Base-by-base conservation (phyloP, 2,113 vertebrate species). In the Hymenochirus boettgeri region DNA sequence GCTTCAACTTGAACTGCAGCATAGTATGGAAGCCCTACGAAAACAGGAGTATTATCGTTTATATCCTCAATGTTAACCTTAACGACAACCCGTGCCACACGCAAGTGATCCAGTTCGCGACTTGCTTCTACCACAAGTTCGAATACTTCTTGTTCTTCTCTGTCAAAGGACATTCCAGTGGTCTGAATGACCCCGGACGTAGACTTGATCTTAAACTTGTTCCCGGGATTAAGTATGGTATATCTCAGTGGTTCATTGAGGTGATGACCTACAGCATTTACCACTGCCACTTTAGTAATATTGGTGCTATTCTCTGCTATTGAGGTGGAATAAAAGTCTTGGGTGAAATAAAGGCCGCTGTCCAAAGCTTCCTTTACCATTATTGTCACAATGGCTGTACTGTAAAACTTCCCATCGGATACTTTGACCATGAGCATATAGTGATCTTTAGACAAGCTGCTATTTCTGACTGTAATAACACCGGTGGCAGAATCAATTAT, bases 111-210 rank as follows among this genome's bases (percentile, higher is more conserved):
- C 1, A 93, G 82, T 60, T 96, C 93, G 21, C 94, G 89, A 70
- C 90, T 93, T 2, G 93, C 93, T 80, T 99, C 96, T 1, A 99
- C 93, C 24, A 99, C 85, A 57, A 99, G 73, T 72, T 97, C 94
- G n/a, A 95, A 97, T 3, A 92, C 74, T 63, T 97, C 96, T 70
- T 92, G 86, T 1, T 97, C 92, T 70, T 99, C 96, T 15, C 94
- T 85, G 70, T 99, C 96, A 22, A 99, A 93, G 1, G 94, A 86
- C 29, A 94, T 72, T 25, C 93, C 93, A 0, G 91, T 92, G 21
- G 94, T 99, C 76, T 95, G 89, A 75, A 99, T 94, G 15, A 95
- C 93, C 26, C 96, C 96, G 19, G 95, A 95, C 42, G 94, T 99
- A 47, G 92, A 79, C 58, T 91, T 93, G 57, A 99, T 97, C 73